Evolutionary conservation across 23 tunicate genomes (phyloP).

Genomic region (Oikopleura albicans): DNA sequence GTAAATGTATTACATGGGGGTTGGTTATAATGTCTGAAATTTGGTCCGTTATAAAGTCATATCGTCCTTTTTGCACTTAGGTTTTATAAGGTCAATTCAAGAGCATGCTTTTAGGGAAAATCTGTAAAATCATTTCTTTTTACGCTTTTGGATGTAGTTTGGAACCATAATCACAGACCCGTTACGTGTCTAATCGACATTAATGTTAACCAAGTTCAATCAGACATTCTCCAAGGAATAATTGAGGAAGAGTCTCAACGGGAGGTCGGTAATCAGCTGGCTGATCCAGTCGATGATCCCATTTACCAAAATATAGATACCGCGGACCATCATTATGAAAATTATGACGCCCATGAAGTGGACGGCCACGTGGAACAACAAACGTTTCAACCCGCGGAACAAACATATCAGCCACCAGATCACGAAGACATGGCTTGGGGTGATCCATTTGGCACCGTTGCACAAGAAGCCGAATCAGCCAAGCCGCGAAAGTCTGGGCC

Average conservation of each 20-base stretch:
- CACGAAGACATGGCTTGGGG: neutral
- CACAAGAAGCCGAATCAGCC: neutral
- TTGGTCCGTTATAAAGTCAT: too few relatives aligned
- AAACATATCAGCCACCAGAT: neutral
- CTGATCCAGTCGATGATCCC: neutral
- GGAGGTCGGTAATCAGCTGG: neutral
- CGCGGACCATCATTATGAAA: too few relatives aligned
- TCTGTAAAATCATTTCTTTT: too few relatives aligned
- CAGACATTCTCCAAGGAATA: neutral
- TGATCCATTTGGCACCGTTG: constrained; percentile 6
- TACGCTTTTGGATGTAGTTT: too few relatives aligned
- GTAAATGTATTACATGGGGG: too few relatives aligned
- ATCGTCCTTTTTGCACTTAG: too few relatives aligned
- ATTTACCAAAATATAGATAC: neutral
- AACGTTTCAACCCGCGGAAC: neutral
- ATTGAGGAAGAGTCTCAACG: neutral
- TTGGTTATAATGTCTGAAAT: too few relatives aligned
- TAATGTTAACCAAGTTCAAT: neutral
- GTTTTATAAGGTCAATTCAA: too few relatives aligned
- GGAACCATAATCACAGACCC: too few relatives aligned
- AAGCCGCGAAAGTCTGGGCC: neutral
- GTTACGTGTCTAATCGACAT: constrained; percentile 6
- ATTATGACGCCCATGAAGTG: neutral
- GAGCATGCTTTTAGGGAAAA: too few relatives aligned
- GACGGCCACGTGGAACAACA: neutral